Conservation (phyloP, 1,140 invertebrate genomes). For the Lucilia cuprina region DNA sequence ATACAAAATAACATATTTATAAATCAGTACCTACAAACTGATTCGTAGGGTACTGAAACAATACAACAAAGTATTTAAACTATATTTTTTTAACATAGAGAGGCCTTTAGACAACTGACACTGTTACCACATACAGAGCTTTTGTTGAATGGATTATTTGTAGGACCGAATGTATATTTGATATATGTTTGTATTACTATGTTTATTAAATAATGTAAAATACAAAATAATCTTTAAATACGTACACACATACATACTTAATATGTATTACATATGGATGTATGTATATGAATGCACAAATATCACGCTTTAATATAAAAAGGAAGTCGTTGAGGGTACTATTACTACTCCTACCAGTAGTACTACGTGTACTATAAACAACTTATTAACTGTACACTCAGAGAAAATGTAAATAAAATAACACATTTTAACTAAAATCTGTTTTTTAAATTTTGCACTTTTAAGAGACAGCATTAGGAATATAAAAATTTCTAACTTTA, state of each 20-base stretch:
- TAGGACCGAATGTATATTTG: too few relatives aligned
- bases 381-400: not conserved
- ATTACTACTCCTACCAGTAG: not conserved
- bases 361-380: not conserved
- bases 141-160: not conserved
- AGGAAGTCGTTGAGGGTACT: conserved; percentile 3
- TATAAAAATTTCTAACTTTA: too few relatives aligned
- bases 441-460: too few relatives aligned
- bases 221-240: not conserved
- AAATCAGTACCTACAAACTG: too few relatives aligned
- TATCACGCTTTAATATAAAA: not conserved
- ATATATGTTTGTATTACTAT: not conserved
- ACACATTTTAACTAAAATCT: too few relatives aligned
- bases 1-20: too few relatives aligned
- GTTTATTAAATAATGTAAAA: not conserved
- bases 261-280: too few relatives aligned
- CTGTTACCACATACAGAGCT: not conserved
- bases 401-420: not conserved
- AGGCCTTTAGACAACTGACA: not conserved
- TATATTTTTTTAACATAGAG: not conserved
- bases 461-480: too few relatives aligned
- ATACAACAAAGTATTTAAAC: not conserved
- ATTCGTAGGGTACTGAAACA: too few relatives aligned
- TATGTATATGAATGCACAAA: not conserved
- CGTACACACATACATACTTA: not conserved